These are phyloP conservation scores for Panzeria rudis DNA, from an alignment of 2,888 invertebrate species.

Conservation along the genomic window DNA sequence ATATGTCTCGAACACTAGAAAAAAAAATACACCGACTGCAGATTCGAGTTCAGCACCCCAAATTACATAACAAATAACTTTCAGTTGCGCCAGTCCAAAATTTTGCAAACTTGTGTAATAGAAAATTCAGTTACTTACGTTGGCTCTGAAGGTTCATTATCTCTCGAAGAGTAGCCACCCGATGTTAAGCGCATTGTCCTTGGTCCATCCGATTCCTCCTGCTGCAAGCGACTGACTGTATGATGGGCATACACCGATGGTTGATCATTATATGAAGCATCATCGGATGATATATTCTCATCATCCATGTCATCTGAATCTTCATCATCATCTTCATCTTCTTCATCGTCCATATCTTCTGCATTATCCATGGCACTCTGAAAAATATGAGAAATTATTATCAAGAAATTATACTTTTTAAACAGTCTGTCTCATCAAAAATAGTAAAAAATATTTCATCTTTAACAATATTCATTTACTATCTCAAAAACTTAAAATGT, in stretches of 20 bases:
- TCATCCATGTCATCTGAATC: slow-evolving; percentile 80
- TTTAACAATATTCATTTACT: not conserved
- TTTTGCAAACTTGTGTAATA: no score
- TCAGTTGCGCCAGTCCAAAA: no score
- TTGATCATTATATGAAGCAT: slow-evolving; percentile 82
- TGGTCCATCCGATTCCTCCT: slow-evolving; percentile 81
- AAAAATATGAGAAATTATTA: not conserved
- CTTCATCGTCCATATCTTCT: slow-evolving; percentile 77
- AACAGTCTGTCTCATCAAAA: no score
- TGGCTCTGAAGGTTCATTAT: slow-evolving; percentile 81
- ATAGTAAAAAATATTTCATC: no score
- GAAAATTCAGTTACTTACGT: slow-evolving; percentile 78
- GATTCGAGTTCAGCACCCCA: no score
- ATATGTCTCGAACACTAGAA: no score
- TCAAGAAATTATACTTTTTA: no score
- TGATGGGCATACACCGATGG: slow-evolving; percentile 81
- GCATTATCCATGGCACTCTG: slow-evolving; percentile 69
- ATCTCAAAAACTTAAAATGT: not conserved
- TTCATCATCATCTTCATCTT: slow-evolving; percentile 80
- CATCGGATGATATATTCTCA: slow-evolving; percentile 73
- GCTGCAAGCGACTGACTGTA: slow-evolving; percentile 80
- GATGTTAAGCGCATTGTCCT: slow-evolving; percentile 80
- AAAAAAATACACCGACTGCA: no score
- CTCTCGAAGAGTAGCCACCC: slow-evolving; percentile 75
- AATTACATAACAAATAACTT: no score